phyloP scores from a whole-genome alignment of 2,888 invertebrate genomes.

The Oscheius onirici region DNA sequence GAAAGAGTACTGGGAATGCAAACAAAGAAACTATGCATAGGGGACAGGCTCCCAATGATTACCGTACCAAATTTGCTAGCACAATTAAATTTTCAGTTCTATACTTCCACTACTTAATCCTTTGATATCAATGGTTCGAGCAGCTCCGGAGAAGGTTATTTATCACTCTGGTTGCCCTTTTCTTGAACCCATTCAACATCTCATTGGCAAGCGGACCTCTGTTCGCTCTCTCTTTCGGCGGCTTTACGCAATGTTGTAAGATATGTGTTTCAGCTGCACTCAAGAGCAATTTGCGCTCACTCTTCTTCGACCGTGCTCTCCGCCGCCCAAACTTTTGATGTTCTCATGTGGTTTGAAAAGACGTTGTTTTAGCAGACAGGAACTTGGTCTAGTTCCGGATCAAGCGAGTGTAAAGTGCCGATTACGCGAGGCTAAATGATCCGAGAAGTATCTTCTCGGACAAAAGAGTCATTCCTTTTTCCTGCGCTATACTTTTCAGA shows the following conservation, averaged over 20 bases:
- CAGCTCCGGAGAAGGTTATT: no score
- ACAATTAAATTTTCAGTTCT: no score
- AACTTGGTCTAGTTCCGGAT: neutral
- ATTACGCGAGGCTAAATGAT: neutral
- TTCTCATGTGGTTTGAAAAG: neutral
- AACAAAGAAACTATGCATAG: no score
- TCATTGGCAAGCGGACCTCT: neutral
- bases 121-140: no score
- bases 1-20: no score
- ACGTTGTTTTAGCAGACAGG: neutral
- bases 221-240: neutral
- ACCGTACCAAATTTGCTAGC: no score
- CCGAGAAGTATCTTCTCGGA: neutral
- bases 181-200: neutral
- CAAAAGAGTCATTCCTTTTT: neutral
- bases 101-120: no score
- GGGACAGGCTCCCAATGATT: no score
- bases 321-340: neutral
- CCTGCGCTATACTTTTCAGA: neutral
- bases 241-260: constrained; percentile 15
- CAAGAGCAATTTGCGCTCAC: constrained; percentile 9
- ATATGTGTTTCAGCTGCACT: constrained; percentile 15
- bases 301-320: neutral
- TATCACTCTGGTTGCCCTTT: no score
- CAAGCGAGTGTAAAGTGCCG: neutral